These are phyloP conservation scores for Leptatherina wallacei DNA, from an alignment of 2,797 vertebrate genomes.

Conservation along the genomic window DNA sequence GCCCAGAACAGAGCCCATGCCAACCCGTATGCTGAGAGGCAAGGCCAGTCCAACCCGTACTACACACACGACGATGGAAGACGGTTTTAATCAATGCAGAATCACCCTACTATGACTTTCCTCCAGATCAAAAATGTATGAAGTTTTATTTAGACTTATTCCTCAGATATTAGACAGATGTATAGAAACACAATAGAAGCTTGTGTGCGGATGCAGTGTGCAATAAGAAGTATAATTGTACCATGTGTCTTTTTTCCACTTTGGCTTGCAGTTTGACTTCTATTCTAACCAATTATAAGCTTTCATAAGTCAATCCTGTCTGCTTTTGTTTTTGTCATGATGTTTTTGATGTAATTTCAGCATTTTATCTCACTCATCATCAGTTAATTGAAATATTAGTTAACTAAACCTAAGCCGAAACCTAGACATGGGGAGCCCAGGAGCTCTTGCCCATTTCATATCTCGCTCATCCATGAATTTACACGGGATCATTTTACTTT, in stretches of 20 bases:
- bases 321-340: neutral
- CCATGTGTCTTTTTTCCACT: neutral
- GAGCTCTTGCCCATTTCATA: neutral
- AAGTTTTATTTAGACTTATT: neutral
- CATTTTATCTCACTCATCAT: neutral
- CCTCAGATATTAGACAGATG: neutral
- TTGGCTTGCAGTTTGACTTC: neutral
- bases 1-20: neutral
- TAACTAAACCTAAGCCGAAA: neutral
- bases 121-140: slow-evolving; percentile 2
- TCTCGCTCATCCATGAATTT: slow-evolving; percentile 35
- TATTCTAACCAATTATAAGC: slow-evolving; percentile 8
- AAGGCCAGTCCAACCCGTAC: slow-evolving; percentile 55
- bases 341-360: neutral
- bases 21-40: slow-evolving; percentile 26
- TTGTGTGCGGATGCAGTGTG: neutral
- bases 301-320: neutral
- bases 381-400: slow-evolving; percentile 1
- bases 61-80: slow-evolving; percentile 38
- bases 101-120: slow-evolving; percentile 8
- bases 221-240: neutral
- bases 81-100: slow-evolving; percentile 11
- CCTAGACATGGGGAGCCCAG: neutral
- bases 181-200: neutral
- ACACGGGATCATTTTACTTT: neutral